Conservation (phyloP, 2,888 invertebrate genomes). For the Ariolimax columbianus region DNA sequence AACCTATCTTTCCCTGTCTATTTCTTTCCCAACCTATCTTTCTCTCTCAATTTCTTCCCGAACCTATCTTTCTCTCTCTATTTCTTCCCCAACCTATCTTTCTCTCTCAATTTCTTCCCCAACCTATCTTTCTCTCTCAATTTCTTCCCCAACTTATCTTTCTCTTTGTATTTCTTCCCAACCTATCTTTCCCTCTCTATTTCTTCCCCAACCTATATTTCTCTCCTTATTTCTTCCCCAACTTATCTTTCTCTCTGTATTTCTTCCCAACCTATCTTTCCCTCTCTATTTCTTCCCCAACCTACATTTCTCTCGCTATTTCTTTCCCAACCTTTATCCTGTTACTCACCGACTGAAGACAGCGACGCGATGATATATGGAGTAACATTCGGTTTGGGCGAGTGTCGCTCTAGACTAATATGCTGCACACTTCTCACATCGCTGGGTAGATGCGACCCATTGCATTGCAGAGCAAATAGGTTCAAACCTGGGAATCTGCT, state of each 20-base stretch:
- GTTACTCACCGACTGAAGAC: slow-evolving; percentile 33
- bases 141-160: too few species aligned
- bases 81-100: too few species aligned
- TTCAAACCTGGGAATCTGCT: slow-evolving; percentile 45
- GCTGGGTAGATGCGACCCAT: slow-evolving; percentile 46
- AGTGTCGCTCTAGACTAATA: slow-evolving; percentile 38
- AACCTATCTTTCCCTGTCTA: too few species aligned
- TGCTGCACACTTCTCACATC: slow-evolving; percentile 46
- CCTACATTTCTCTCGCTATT: neutral
- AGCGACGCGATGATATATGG: slow-evolving; percentile 46
- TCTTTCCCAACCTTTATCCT: neutral
- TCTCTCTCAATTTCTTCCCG: too few species aligned
- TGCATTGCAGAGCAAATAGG: slow-evolving; percentile 45
- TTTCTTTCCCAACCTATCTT: too few species aligned
- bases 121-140: too few species aligned
- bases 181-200: too few species aligned
- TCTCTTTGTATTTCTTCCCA: too few species aligned
- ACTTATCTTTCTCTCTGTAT: neutral
- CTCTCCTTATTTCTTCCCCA: neutral
- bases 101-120: too few species aligned
- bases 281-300: neutral
- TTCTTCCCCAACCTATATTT: neutral
- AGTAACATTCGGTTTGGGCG: neutral
- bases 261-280: neutral
- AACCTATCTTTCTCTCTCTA: too few species aligned